Evolutionary conservation across 2,888 invertebrate genomes (phyloP).

Genomic region (Tromatobia lineatoria): DNA sequence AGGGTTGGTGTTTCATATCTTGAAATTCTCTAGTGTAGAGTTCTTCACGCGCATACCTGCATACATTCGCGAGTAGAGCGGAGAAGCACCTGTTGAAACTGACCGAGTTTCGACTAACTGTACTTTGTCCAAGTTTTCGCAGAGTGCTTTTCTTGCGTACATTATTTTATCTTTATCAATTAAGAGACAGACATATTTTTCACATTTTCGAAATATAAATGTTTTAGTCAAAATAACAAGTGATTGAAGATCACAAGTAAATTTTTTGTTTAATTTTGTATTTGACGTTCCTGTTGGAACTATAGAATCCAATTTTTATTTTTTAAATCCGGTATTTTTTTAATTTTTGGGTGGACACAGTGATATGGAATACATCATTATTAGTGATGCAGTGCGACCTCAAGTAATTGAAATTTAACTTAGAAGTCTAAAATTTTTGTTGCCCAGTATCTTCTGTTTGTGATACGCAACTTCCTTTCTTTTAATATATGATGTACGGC

Average conservation of each 20-base stretch:
- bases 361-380: too few species aligned
- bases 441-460: neutral
- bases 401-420: neutral
- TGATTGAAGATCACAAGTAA: too few species aligned
- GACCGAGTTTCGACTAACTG: constrained; percentile 62
- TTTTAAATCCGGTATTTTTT: too few species aligned
- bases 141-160: neutral
- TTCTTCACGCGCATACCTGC: constrained; percentile 77
- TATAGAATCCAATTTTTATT: too few species aligned
- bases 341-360: too few species aligned
- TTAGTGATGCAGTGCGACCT: too few species aligned
- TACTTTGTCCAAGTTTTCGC: constrained; percentile 22
- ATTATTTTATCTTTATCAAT: neutral
- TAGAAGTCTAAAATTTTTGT: neutral
- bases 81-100: constrained; percentile 83
- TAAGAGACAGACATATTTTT: too few species aligned
- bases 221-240: too few species aligned
- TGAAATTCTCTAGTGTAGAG: constrained; percentile 53
- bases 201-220: too few species aligned
- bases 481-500: neutral
- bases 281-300: too few species aligned
- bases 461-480: neutral
- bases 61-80: constrained; percentile 72
- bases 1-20: constrained; percentile 77
- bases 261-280: too few species aligned